phyloP scores from a whole-genome alignment of 2,797 vertebrate genomes.

The Scleropages formosus region DNA sequence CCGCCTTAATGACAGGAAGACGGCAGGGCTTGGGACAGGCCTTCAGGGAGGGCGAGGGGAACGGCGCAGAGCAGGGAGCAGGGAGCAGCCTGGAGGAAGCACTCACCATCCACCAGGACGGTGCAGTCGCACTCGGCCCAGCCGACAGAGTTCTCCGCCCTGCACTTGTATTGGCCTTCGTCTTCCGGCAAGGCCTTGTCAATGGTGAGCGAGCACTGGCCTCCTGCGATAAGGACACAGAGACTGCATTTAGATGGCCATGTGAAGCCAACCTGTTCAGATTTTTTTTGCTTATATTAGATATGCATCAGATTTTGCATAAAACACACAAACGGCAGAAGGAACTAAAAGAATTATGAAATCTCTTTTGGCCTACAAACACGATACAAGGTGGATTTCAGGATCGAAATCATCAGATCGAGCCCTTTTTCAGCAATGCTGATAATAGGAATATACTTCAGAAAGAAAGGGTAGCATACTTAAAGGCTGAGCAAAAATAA shows the following conservation, averaged over 20 bases:
- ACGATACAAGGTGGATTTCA: too few relatives aligned
- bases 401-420: too few relatives aligned
- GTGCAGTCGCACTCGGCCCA: slow-evolving; percentile 78
- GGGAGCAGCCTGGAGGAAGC: not conserved
- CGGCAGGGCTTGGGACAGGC: not conserved
- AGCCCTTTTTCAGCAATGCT: too few relatives aligned
- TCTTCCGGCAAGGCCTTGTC: slow-evolving; percentile 88
- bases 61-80: not conserved
- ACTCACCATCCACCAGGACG: slow-evolving; percentile 87
- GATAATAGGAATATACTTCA: too few relatives aligned
- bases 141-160: slow-evolving; percentile 77
- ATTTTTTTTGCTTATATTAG: too few relatives aligned
- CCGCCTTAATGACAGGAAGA: slow-evolving; percentile 17
- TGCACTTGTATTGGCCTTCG: slow-evolving; percentile 82
- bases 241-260: not conserved
- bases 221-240: slow-evolving; percentile 59
- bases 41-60: not conserved
- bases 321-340: too few relatives aligned
- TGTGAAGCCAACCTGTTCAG: slow-evolving; percentile 2
- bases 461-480: too few relatives aligned
- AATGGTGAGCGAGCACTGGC: slow-evolving; percentile 83
- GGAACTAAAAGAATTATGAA: too few relatives aligned
- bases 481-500: too few relatives aligned
- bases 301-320: too few relatives aligned
- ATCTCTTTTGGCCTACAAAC: too few relatives aligned